phyloP scores from a whole-genome alignment of 2,797 vertebrate species.

The Clamator glandarius region DNA sequence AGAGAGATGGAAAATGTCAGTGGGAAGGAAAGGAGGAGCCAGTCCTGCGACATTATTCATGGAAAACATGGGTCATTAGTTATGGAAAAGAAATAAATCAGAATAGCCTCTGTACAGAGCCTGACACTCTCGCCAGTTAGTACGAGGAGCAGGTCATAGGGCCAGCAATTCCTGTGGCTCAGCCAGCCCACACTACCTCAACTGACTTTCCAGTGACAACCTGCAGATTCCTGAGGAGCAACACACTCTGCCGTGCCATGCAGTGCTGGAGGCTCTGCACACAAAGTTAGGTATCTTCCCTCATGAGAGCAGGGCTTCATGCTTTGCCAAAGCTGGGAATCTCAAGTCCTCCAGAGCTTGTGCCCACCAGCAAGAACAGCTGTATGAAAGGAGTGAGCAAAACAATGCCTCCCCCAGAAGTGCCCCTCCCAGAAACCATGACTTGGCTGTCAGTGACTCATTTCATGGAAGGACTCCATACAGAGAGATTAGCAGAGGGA shows the following conservation, averaged over 20 bases:
- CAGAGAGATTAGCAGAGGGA: not conserved
- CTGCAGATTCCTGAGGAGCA: not conserved
- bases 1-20: not conserved
- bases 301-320: not conserved
- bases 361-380: not conserved
- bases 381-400: not conserved
- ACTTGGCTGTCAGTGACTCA: not conserved
- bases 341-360: not conserved
- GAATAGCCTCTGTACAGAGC: not conserved
- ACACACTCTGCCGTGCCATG: not conserved
- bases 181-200: not conserved
- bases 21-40: not conserved
- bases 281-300: not conserved
- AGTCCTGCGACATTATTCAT: accelerated
- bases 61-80: accelerated
- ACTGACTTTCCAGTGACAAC: not conserved
- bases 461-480: not conserved
- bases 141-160: not conserved
- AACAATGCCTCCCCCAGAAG: not conserved
- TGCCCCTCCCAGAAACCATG: not conserved
- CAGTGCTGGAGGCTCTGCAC: not conserved
- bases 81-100: not conserved
- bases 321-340: not conserved
- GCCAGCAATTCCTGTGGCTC: not conserved
- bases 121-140: not conserved